Conservation (phyloP, 2,888 invertebrate species). For the Pseudoips prasinana region DNA sequence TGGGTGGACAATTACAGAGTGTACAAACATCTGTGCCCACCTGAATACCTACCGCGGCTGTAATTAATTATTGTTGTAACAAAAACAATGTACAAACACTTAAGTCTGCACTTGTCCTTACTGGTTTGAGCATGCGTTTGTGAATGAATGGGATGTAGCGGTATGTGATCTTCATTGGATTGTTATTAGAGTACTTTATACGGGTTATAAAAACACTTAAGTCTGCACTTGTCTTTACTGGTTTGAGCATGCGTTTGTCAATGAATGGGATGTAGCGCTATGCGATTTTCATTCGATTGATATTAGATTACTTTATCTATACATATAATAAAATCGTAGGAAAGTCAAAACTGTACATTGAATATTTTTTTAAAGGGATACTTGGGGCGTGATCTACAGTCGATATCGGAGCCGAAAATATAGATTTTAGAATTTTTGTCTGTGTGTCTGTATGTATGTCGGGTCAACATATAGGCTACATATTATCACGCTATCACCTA, state of each 20-base stretch:
- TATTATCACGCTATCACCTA: too few species aligned
- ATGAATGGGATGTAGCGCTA: constrained; percentile 1
- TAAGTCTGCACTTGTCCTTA: constrained; percentile 57
- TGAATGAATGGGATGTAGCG: constrained; percentile 1
- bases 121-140: constrained; percentile 34
- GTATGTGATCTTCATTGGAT: background rate
- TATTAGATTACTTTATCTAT: background rate
- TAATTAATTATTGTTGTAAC: constrained; percentile 65
- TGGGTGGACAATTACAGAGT: constrained; percentile 74
- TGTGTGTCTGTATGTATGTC: too few species aligned
- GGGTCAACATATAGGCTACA: too few species aligned
- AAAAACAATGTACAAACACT: constrained; percentile 73
- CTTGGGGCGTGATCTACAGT: too few species aligned
- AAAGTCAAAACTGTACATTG: too few species aligned
- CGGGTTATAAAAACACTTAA: constrained; percentile 54
- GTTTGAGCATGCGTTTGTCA: constrained; percentile 31
- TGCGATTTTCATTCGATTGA: background rate
- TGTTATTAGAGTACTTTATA: background rate
- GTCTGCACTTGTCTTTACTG: constrained; percentile 57
- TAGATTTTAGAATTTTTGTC: too few species aligned
- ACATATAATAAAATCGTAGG: too few species aligned
- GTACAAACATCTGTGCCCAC: constrained; percentile 70
- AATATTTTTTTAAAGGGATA: too few species aligned
- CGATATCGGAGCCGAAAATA: too few species aligned
- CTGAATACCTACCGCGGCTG: constrained; percentile 49